phyloP scores from a whole-genome alignment of 2,797 vertebrate genomes.

The Sebastes hopkinsi region DNA sequence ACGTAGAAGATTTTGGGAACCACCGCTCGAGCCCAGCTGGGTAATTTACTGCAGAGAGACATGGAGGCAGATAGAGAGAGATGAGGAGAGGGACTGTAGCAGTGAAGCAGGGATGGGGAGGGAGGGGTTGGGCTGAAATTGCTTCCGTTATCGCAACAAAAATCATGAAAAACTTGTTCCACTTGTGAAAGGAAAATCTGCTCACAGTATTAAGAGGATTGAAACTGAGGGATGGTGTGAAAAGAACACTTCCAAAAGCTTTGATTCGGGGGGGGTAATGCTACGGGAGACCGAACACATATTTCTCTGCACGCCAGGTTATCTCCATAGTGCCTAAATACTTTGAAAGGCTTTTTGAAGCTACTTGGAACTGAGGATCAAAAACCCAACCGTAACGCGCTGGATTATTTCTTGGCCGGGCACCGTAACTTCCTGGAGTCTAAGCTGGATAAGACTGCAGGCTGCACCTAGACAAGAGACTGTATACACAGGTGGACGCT shows the following conservation, averaged over 20 bases:
- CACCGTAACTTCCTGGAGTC: background rate
- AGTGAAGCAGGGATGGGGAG: background rate
- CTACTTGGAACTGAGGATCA: background rate
- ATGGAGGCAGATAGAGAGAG: conserved; percentile 24
- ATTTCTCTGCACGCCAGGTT: background rate
- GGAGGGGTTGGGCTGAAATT: background rate
- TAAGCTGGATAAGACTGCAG: background rate
- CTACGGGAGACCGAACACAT: background rate
- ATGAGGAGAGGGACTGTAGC: background rate
- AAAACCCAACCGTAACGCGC: background rate
- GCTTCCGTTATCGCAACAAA: conserved; percentile 8
- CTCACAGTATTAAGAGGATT: background rate
- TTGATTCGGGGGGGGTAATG: background rate
- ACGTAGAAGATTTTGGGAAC: conserved; percentile 98
- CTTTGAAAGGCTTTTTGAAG: background rate
- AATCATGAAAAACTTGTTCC: conserved; percentile 33
- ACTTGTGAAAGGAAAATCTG: conserved; percentile 27
- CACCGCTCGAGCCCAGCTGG: conserved; percentile 96
- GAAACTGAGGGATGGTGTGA: background rate
- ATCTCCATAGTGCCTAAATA: background rate
- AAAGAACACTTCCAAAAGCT: background rate
- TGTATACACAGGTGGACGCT: too few species aligned
- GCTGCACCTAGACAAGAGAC: background rate
- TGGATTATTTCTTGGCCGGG: background rate
- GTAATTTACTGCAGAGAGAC: conserved; percentile 88